phyloP scores from a whole-genome alignment of 2,797 vertebrate genomes.

The Odontamblyopus lacepedii region DNA sequence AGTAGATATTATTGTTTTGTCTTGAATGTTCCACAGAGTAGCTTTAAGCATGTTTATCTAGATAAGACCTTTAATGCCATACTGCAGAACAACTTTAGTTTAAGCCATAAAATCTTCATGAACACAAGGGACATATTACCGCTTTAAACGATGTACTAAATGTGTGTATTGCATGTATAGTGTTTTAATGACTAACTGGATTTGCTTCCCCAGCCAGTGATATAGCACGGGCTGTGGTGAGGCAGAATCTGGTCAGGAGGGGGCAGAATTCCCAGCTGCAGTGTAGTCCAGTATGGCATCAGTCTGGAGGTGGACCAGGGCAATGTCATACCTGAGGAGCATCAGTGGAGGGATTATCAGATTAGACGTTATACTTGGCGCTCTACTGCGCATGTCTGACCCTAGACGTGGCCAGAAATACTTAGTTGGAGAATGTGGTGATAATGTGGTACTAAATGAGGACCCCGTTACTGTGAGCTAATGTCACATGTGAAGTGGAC shows the following conservation, averaged over 20 bases:
- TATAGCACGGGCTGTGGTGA: constrained; percentile 79
- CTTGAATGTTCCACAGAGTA: no score
- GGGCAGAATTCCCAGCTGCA: constrained; percentile 81
- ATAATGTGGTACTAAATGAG: no score
- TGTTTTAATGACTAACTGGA: constrained; percentile 73
- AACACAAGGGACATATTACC: no score
- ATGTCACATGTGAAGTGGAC: not conserved
- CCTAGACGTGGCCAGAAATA: no score
- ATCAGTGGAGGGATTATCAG: constrained; percentile 4
- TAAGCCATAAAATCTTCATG: no score
- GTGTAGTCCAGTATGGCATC: constrained; percentile 70
- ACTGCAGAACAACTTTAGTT: no score
- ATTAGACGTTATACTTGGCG: no score
- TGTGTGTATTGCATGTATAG: not conserved
- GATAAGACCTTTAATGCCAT: no score
- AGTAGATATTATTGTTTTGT: no score
- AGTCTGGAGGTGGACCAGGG: constrained; percentile 76
- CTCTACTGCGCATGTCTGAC: no score
- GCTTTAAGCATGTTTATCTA: no score
- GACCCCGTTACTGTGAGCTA: not conserved
- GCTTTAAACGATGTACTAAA: not conserved
- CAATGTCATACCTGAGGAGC: constrained; percentile 75
- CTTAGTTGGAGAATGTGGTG: no score
- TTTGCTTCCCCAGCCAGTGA: constrained; percentile 87
- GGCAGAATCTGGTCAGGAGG: constrained; percentile 68